Percentiles rank a stretch among this genome's conserved stretches.
These are phyloP conservation scores for Phallusia fumigata DNA, from an alignment of 23 tunicate genomes.

Conservation along the genomic window DNA sequence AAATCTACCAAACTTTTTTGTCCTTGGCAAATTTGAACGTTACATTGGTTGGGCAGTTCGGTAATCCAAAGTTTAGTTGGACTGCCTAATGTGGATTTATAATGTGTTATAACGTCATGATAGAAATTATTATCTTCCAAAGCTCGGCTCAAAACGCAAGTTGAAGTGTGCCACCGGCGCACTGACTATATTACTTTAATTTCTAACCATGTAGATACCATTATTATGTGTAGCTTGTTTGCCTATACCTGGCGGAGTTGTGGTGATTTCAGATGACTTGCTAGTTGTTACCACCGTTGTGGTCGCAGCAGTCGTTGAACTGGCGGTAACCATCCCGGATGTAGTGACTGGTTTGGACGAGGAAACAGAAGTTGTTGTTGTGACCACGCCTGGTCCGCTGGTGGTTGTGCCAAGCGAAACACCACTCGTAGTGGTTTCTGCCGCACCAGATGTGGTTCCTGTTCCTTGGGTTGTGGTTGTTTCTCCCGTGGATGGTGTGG, in stretches of 20 bases:
- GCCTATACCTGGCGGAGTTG: conserved; percentile 15
- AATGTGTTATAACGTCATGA: no score
- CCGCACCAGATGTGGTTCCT: conserved; percentile 17
- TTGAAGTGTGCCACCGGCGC: no score
- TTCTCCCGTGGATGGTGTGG: neutral
- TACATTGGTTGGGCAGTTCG: no score
- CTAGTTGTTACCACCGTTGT: conserved; percentile 35
- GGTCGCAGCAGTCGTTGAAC: conserved; percentile 28
- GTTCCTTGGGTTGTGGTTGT: conserved; percentile 12
- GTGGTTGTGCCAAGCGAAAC: neutral
- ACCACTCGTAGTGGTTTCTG: conserved; percentile 13
- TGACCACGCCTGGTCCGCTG: neutral
- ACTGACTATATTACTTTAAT: no score
- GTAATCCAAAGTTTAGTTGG: no score
- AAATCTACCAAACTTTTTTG: no score
- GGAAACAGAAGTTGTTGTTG: conserved; percentile 1
- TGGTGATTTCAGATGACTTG: conserved; percentile 18
- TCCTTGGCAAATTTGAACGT: no score
- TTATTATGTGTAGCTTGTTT: neutral
- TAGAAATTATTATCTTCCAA: no score
- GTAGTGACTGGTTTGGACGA: conserved; percentile 2
- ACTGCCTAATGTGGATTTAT: no score
- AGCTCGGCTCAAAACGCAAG: no score
- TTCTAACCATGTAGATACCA: no score
- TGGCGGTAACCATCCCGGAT: neutral